Evolutionary conservation across 2,797 vertebrate genomes (phyloP), one percentile per base, ranked within the genome.

Genomic region (Pelochelys cantorii): DNA sequence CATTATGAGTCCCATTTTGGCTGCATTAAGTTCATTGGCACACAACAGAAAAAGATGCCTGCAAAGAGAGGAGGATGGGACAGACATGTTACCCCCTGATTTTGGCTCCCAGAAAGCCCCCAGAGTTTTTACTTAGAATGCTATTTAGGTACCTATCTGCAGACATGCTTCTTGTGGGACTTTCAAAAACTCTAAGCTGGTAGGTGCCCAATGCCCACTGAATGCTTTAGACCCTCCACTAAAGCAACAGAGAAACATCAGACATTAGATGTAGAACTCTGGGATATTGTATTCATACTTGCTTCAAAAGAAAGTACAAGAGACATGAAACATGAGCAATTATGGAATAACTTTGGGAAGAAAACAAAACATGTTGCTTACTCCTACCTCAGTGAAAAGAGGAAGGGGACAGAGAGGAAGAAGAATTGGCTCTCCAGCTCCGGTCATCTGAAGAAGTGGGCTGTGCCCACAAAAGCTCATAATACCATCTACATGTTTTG

Each of bases 181-280:
- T 77, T 23, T 1, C 27, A 74, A 56, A 86, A 88, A 48, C 5
- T 3, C 68, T 37, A 7, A 74, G 7, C 60, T 29, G 29, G 27
- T 14, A 5, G 53, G 5, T 77, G 31, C 25, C 2, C 22, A 37
- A 89, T 37, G 1, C 0, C 17, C 12, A 65, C 3, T 71, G 34
- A 71, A 71, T 22, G 18, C 34, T 3, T 22, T 37, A 71, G 10
- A 18, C 9, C 18, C 4, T 71, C 10, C 68, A 37, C 34, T 71
- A 71, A 34, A 5, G 5, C 8, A 94, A 53, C 23, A 0, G 0
- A 34, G 52, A 20, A 88, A 11, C 20, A 56, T 27, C 15, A 0
- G 3, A 6, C 11, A 23, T 0, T 1, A 0, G 23, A n/a, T 14
- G 3, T 23, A 84, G 34, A 31, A 7, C 75, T 29, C n/a, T 80